Evolutionary conservation across 2,888 invertebrate genomes (phyloP).

Genomic region (Drosophila longiperda): DNA sequence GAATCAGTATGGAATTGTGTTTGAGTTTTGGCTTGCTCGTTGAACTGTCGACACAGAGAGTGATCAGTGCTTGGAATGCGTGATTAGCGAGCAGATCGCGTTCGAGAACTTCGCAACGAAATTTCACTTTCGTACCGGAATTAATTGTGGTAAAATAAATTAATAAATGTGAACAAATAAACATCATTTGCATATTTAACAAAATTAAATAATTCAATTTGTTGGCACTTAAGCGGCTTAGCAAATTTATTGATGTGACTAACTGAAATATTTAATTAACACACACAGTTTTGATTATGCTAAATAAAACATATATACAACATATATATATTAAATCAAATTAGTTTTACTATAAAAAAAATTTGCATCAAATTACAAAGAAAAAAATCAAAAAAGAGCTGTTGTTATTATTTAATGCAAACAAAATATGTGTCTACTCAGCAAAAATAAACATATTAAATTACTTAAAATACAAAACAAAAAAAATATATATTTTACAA

Average conservation of each 20-base stretch:
- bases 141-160: conserved; percentile 33
- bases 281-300: neutral
- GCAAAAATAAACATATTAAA: conserved; percentile 35
- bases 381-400: conserved; percentile 11
- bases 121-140: neutral
- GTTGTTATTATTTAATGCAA: conserved; percentile 16
- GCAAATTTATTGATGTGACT: neutral
- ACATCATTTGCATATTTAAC: neutral
- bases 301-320: neutral
- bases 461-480: conserved; percentile 23
- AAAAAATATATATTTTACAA: conserved; percentile 24
- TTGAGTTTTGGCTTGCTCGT: conserved; percentile 34
- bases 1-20: conserved; percentile 31
- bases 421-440: conserved; percentile 14
- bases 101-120: conserved; percentile 20
- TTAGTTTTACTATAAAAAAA: neutral
- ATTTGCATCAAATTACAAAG: neutral
- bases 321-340: conserved; percentile 17
- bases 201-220: conserved; percentile 6
- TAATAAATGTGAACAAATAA: conserved; percentile 18
- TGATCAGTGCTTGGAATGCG: conserved; percentile 70
- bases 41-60: conserved; percentile 10
- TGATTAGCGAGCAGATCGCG: conserved; percentile 60
- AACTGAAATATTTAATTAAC: conserved; percentile 6
- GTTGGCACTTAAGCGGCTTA: conserved; percentile 19